Conservation (phyloP, 2,113 vertebrate genomes). For the Oncorhynchus gorbuscha region DNA sequence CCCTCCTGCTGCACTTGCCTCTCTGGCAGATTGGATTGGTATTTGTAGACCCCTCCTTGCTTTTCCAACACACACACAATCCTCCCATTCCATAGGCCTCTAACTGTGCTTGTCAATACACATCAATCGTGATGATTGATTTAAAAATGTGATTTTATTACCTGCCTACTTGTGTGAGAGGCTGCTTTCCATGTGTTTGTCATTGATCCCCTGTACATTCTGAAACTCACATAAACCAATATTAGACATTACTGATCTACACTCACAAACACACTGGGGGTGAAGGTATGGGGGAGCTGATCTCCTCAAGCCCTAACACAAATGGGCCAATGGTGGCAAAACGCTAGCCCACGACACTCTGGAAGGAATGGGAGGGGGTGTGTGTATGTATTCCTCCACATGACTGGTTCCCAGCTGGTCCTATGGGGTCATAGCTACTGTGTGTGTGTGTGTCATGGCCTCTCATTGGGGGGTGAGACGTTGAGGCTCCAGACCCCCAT, state of each 20-base stretch:
- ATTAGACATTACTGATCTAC: too few species aligned
- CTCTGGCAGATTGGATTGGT: constrained; percentile 53
- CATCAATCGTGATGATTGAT: constrained; percentile 37
- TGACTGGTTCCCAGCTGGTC: constrained; percentile 67
- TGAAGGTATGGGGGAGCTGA: constrained; percentile 14
- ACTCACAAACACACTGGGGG: background rate
- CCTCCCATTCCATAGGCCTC: constrained; percentile 2
- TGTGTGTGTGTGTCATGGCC: constrained; percentile 49
- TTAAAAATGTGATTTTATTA: background rate
- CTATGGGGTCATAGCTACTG: constrained; percentile 57
- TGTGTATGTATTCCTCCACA: constrained; percentile 48
- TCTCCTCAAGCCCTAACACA: constrained; percentile 32
- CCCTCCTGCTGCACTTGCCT: constrained; percentile 73
- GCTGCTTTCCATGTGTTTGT: background rate
- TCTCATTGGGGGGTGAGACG: constrained; percentile 76
- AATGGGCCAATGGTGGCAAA: constrained; percentile 24
- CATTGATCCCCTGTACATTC: background rate
- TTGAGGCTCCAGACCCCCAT: constrained; percentile 76
- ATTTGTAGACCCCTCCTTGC: constrained; percentile 26
- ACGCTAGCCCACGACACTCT: constrained; percentile 24
- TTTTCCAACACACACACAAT: background rate
- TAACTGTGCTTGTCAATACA: constrained; percentile 37
- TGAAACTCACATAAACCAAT: background rate
- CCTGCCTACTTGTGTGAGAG: too few species aligned
- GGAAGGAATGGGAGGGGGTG: constrained; percentile 54